These are phyloP conservation scores for Osmoderma eremita DNA, from an alignment of 2,888 invertebrate species.

Conservation along the genomic window DNA sequence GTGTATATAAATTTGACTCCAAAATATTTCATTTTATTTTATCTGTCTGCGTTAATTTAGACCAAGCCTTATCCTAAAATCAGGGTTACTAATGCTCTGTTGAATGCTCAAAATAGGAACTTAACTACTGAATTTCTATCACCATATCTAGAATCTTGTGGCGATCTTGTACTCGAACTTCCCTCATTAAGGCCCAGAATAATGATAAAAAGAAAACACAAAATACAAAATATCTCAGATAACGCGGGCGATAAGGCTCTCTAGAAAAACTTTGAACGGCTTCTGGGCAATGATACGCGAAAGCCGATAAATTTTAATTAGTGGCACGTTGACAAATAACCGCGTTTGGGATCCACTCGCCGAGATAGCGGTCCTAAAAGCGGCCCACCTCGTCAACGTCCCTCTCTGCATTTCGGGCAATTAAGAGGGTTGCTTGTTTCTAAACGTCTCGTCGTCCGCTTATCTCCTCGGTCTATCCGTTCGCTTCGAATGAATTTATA, in stretches of 20 bases:
- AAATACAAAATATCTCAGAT: background rate
- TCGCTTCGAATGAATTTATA: conserved; percentile 12
- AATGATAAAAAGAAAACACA: too few species aligned
- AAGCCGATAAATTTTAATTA: conserved; percentile 35
- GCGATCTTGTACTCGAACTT: too few species aligned
- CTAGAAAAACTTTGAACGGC: background rate
- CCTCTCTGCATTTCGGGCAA: conserved; percentile 3
- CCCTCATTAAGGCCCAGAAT: too few species aligned
- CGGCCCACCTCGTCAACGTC: too few species aligned
- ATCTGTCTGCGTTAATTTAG: too few species aligned
- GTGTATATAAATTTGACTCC: too few species aligned
- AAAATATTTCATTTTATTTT: too few species aligned
- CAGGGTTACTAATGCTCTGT: too few species aligned
- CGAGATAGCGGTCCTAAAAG: conserved; percentile 11
- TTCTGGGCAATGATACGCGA: conserved; percentile 15
- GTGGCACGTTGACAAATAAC: conserved; percentile 29
- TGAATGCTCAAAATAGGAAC: too few species aligned
- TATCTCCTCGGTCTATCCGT: conserved; percentile 13
- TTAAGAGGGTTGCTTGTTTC: conserved; percentile 18
- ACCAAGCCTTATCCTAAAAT: too few species aligned
- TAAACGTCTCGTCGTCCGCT: conserved; percentile 6
- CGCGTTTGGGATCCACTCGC: conserved; percentile 12
- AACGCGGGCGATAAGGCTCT: background rate
- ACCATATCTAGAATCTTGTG: too few species aligned
- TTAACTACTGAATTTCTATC: too few species aligned